A percentile compares a stretch with the other conserved stretches of the same genome.
phyloP scores from a whole-genome alignment of 2,888 invertebrate genomes.

The Tachina grossa region DNA sequence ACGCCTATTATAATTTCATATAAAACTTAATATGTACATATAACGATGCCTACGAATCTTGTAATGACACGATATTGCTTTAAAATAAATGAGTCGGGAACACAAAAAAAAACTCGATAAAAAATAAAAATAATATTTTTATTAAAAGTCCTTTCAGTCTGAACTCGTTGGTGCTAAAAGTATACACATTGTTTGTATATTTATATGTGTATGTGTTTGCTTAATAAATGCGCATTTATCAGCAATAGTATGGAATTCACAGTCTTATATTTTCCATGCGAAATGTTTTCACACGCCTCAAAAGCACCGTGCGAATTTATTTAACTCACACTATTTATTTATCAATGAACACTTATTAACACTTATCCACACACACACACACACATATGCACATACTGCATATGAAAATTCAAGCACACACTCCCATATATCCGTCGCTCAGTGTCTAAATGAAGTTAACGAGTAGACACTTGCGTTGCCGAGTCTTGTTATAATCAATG shows the following conservation, averaged over 20 bases:
- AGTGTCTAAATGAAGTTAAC: conserved; percentile 54
- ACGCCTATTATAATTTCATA: too few relatives aligned
- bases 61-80: too few relatives aligned
- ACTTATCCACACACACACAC: conserved; percentile 8
- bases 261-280: not conserved
- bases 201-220: not conserved
- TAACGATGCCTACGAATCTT: too few relatives aligned
- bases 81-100: too few relatives aligned
- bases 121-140: too few relatives aligned
- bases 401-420: not conserved
- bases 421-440: conserved; percentile 17
- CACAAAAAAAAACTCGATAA: too few relatives aligned
- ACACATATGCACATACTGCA: not conserved
- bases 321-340: conserved; percentile 47
- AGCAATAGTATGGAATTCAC: conserved; percentile 29
- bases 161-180: not conserved
- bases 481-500: conserved; percentile 59
- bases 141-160: not conserved
- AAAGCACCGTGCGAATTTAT: conserved; percentile 68
- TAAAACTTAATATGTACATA: too few relatives aligned
- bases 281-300: conserved; percentile 52
- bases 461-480: conserved; percentile 60
- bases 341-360: conserved; percentile 23
- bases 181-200: conserved; percentile 1
- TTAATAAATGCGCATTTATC: conserved; percentile 42